Base-by-base conservation (phyloP, 1,140 invertebrate genomes). In the Augochlora pura region DNA sequence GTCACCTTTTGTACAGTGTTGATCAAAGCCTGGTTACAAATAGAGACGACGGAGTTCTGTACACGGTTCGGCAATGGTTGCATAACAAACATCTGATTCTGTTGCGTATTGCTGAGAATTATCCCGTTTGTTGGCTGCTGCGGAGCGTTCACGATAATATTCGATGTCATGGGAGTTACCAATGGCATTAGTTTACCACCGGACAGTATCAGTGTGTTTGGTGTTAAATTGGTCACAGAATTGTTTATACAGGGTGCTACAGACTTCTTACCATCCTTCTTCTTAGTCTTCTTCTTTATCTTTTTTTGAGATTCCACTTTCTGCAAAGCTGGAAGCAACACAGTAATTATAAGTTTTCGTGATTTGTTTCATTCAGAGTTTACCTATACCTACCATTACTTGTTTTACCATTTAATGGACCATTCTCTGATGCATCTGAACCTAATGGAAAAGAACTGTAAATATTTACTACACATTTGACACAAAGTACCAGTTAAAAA, bases 41-140 rank as follows among this genome's bases (percentile, higher is more conserved):
- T 87, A 0, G 90, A 87, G 54, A 92, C 87, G 23, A 92, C 86
- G 18, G 90, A 86, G 78, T 91, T 92, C 72, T 88, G 89, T 9
- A 91, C 85, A 0, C 84, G 82, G 88, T 90, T 92, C 1, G 88
- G 64, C 49, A 93, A 71, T 5, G 91, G 89, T 70, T 93, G 92
- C 73, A 93, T 91, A 0, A 93, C 91, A 46, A 93, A 92, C 92
- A 93, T 93, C 57, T 92, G 92, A 88, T 86, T 92, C n/a, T 89
- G 86, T 25, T 91, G 92, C 9, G 85, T 83, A 57, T 90, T 92
- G 54, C 91, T 89, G 8, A 93, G 81, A 60, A 93, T 92, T 75
- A 93, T 92, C 18, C 91, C 84, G 78, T 87, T 92, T 25, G 89
- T 64, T 2, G 91, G 70, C 60, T 87, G 88, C 14, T 89, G 62